Evolutionary conservation across 2,113 vertebrate genomes (phyloP), one percentile per base, ranked within the genome.

Genomic region (Hoplias malabaricus): DNA sequence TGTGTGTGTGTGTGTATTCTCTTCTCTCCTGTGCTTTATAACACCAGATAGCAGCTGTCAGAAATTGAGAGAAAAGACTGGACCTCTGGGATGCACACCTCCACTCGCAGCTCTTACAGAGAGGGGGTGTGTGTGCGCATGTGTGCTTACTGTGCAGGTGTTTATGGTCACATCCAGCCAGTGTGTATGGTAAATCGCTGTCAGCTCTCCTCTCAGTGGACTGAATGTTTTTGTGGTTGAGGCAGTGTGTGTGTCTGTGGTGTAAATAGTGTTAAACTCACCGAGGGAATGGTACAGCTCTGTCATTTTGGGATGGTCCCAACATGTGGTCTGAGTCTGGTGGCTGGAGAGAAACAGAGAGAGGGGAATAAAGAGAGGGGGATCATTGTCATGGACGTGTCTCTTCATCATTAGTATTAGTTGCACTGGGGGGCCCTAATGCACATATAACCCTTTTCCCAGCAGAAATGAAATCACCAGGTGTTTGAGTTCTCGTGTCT

Each of bases 261-360:
- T 14, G 57, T 42, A 29, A 57, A 77, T 7, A 69, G 67, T 19
- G 29, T 11, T 10, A 25, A 16, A 34, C 80, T 31, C 84, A 95
- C 94, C 92, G 53, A 95, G 87, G 13, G 94, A 94, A 19, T 94
- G 93, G 82, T 95, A 95, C 13, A 95, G 93, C 63, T 94, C 94
- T 0, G 91, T 93, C 94, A 95, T 95, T 88, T 94, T 95, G 14
- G 94, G 94, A 82, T 95, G 94, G 87, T 95, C 94, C 94, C 94
- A 95, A 73, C 92, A 94, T 33, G 94, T 95, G 4, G 93, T 95
- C 80, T 95, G 94, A 23, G 93, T 95, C 81, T 95, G 90, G 83
- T 95, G 94, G 81, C 94, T 95, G 54, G 21, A 27, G 40, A 78
- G 21, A 50, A 13, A 48, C 16, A 48, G 14, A 48, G 53, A 27